Base-by-base conservation (phyloP, 2,888 invertebrate species). In the Hirtodrosophila histrioides region DNA sequence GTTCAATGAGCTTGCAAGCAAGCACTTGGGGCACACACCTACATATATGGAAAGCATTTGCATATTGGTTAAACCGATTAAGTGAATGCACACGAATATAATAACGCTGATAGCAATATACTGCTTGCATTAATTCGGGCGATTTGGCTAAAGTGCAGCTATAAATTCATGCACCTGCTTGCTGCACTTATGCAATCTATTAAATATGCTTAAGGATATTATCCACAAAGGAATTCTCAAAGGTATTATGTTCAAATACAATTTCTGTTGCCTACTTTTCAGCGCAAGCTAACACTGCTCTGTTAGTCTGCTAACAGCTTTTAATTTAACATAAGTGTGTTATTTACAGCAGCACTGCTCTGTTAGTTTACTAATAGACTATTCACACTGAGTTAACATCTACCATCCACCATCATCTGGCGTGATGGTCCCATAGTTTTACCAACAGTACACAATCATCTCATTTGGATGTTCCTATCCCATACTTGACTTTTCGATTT, bases 1-100 rank as follows among this genome's bases (percentile, higher is more conserved):
- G 80, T 68, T 74, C 80, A 81, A 81, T 81, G 81, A 86, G 86
- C 80, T 83, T 69, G 76, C 76, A 86, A 78, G 27, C n/a, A n/a
- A 17, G 66, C 66, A 78, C 83, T 67, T 58, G 55, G 31, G 51
- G 50, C 17, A 31, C 43, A 55, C 51, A 33, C 23, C 17, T 5
- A 33, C 31, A 33, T 36, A 33, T 29, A 36, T 44, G 31, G 40
- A 65, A 33, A 50, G 24, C 76, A 80, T 86, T 80, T 83, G 80
- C 86, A 80, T 79, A 83, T 80, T 83, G 83, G 61, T 67, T 79
- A 64, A 69, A 55, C 57, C 71, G 63, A 24, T 64, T 55, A 68
- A 68, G 53, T 62, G 57, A 54, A 63, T 50, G 55, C 46, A 44
- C 51, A 67, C 62, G 40, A 66, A 76, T 75, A 70, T 75, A 57